phyloP scores from a whole-genome alignment of 2,888 invertebrate species.

The Parnassius smintheus region DNA sequence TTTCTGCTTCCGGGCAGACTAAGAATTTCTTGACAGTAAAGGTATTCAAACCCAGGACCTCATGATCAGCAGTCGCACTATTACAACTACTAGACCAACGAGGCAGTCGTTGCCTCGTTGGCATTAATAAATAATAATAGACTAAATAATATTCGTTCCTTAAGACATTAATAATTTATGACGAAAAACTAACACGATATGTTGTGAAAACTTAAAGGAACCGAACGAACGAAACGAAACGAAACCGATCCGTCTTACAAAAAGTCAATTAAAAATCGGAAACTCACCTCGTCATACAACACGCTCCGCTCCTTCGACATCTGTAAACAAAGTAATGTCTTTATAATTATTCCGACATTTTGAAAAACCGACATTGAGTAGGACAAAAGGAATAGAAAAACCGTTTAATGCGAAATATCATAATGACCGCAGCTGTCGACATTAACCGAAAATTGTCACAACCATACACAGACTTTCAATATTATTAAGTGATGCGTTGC shows the following conservation, averaged over 20 bases:
- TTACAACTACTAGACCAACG: no score
- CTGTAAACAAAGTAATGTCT: slow-evolving; percentile 55
- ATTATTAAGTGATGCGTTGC: slow-evolving; percentile 32
- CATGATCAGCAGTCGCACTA: no score
- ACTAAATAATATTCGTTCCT: no score
- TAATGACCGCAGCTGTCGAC: slow-evolving; percentile 9
- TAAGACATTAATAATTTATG: neutral
- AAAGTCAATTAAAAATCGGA: slow-evolving; percentile 32
- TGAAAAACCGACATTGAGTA: slow-evolving; percentile 23
- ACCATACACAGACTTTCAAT: slow-evolving; percentile 52
- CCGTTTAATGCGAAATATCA: slow-evolving; percentile 28
- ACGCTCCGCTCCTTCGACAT: slow-evolving; percentile 36
- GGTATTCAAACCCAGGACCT: no score
- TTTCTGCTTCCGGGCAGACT: no score
- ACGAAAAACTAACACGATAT: neutral
- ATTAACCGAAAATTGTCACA: slow-evolving; percentile 25
- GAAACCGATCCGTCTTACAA: slow-evolving; percentile 12
- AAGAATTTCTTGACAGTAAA: no score
- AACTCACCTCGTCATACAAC: slow-evolving; percentile 43
- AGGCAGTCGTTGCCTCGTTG: no score
- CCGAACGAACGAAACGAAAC: neutral
- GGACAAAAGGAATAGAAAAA: slow-evolving; percentile 27
- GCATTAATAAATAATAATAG: no score
- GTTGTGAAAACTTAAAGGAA: neutral
- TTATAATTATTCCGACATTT: slow-evolving; percentile 43